Evolutionary conservation across 2,888 invertebrate species (phyloP).

Genomic region (Himalopsyche tibetana): DNA sequence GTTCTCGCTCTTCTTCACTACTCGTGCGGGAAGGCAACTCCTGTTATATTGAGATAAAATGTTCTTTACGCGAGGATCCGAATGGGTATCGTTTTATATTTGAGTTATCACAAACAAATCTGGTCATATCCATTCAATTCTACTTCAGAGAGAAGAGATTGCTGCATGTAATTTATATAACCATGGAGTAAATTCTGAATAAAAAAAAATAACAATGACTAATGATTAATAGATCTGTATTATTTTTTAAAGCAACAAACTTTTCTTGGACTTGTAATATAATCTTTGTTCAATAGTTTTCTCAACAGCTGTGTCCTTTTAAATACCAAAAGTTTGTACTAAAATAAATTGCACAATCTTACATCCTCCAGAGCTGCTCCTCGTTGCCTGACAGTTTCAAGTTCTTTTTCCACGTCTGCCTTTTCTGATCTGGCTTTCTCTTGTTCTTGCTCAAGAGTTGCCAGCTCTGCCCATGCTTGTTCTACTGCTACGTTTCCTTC

Average conservation of each 20-base stretch:
- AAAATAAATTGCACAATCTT: constrained; percentile 67
- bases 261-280: neutral
- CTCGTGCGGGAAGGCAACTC: constrained; percentile 90
- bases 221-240: too few relatives aligned
- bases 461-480: constrained; percentile 89
- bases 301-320: too few relatives aligned
- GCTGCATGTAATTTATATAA: too few relatives aligned
- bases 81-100: neutral
- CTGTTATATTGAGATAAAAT: constrained; percentile 71
- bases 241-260: too few relatives aligned
- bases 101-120: too few relatives aligned
- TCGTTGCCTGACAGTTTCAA: constrained; percentile 86
- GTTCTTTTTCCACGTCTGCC: constrained; percentile 86
- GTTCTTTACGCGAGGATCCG: neutral
- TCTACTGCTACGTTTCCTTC: constrained; percentile 84
- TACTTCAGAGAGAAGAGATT: too few relatives aligned
- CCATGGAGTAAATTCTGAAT: too few relatives aligned
- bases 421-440: constrained; percentile 87
- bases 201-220: too few relatives aligned
- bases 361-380: constrained; percentile 92
- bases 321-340: neutral
- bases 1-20: constrained; percentile 93
- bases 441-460: constrained; percentile 90
- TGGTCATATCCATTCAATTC: too few relatives aligned
- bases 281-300: neutral